Evolutionary conservation across 2,113 vertebrate species (phyloP).

Genomic region (Lonchura striata): DNA sequence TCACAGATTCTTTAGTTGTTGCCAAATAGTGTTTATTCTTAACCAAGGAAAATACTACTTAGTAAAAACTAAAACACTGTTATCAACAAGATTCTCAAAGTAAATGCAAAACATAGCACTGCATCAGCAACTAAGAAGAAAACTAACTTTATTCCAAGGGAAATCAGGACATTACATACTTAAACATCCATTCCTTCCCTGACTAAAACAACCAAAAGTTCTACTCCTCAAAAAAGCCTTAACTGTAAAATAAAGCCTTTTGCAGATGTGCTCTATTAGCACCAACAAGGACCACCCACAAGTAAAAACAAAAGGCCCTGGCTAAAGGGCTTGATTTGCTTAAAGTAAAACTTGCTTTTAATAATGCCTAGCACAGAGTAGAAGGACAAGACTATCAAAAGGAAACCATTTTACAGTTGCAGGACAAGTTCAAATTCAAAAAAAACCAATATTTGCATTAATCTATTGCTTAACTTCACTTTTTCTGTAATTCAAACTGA

Average conservation of each 20-base stretch:
- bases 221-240: neutral
- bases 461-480: neutral
- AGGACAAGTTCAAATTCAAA: neutral
- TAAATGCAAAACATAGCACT: neutral
- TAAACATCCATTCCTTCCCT: neutral
- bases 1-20: neutral
- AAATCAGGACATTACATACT: neutral
- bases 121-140: neutral
- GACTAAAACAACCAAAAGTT: neutral
- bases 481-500: neutral
- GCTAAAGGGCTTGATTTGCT: neutral
- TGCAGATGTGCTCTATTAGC: neutral
- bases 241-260: neutral
- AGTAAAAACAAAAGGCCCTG: neutral
- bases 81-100: neutral
- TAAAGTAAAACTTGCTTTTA: neutral
- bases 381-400: neutral
- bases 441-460: neutral
- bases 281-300: neutral
- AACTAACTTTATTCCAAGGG: neutral
- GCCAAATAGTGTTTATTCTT: neutral
- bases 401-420: neutral
- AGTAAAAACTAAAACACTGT: neutral
- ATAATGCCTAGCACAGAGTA: neutral
- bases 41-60: neutral